A percentile compares a stretch with the other conserved stretches of the same genome.
phyloP scores from a whole-genome alignment of 2,113 vertebrate genomes.

The mouse (Mus musculus) region GRCm39 chr1:105333501-105334000 shows the following conservation, averaged over 20 bases:
- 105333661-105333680: background rate
- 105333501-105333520: background rate
- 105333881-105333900: background rate
- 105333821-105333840: background rate
- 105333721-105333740: background rate
- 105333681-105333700: conserved; percentile 18
- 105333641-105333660: background rate
- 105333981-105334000: background rate
- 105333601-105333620: background rate
- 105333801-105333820: background rate
- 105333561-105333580: conserved; percentile 28
- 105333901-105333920: background rate
- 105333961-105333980: background rate
- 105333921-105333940: background rate
- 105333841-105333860: background rate
- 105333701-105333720: conserved; percentile 19
- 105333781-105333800: background rate
- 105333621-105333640: background rate
- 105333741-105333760: background rate
- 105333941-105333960: background rate
- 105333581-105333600: background rate
- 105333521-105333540: background rate
- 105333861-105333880: background rate
- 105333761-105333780: background rate
- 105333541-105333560: conserved; percentile 25